These are phyloP conservation scores for Metalampra italica DNA, from an alignment of 2,888 invertebrate genomes.

Conservation along the genomic window DNA sequence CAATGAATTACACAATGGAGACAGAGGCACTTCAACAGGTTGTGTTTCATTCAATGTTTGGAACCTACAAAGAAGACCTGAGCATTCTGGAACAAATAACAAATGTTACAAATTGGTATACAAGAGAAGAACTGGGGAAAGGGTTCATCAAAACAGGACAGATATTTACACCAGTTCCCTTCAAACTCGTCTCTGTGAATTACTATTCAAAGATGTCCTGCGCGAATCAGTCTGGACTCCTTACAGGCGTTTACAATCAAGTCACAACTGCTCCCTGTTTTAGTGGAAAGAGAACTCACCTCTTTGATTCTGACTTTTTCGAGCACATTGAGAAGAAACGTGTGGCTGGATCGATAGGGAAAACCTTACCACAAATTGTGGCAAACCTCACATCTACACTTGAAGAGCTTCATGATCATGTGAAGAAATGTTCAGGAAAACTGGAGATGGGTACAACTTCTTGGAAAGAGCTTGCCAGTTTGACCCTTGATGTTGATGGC, in stretches of 20 bases:
- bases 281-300: constrained; percentile 16
- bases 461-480: neutral
- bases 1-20: neutral
- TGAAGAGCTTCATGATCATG: neutral
- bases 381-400: neutral
- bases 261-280: constrained; percentile 11
- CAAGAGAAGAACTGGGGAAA: constrained; percentile 4
- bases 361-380: neutral
- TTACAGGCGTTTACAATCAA: constrained; percentile 22
- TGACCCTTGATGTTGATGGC: neutral
- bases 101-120: neutral
- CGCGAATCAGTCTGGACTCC: constrained; percentile 16
- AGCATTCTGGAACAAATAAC: constrained; percentile 1
- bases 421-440: neutral
- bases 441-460: neutral
- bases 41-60: constrained; percentile 5
- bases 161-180: neutral
- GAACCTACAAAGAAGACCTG: constrained; percentile 8
- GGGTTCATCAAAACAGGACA: neutral
- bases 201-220: constrained; percentile 21
- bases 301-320: too few species aligned
- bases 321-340: neutral
- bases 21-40: neutral
- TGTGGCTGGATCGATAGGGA: neutral
- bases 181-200: constrained; percentile 6